A percentile compares a stretch with the other conserved stretches of the same genome.
These are phyloP conservation scores for Penaeus vannamei DNA, from an alignment of 1,140 invertebrate genomes.

Conservation along the genomic window DNA sequence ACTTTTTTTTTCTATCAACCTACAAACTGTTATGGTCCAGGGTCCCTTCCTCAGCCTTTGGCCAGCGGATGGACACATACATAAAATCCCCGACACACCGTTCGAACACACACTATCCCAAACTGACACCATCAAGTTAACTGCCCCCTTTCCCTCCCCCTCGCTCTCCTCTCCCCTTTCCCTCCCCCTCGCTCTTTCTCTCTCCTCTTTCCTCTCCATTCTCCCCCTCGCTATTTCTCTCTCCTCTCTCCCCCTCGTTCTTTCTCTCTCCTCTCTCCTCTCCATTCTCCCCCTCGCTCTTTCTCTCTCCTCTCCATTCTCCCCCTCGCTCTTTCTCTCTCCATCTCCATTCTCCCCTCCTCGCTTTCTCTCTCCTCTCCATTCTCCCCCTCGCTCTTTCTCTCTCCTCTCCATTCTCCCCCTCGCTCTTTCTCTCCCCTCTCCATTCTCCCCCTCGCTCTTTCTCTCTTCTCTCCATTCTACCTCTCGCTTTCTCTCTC, in stretches of 20 bases:
- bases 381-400: background rate
- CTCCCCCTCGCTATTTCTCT: background rate
- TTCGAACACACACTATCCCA: too few relatives aligned
- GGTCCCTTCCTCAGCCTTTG: background rate
- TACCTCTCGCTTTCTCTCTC: background rate
- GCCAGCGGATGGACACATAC: too few relatives aligned
- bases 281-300: background rate
- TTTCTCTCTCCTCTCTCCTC: background rate
- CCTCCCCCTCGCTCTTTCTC: background rate
- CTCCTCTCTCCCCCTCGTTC: background rate
- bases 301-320: background rate
- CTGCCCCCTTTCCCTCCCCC: background rate
- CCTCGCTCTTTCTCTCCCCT: background rate
- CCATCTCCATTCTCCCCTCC: background rate
- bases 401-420: background rate
- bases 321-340: background rate
- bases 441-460: background rate
- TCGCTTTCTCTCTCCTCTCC: background rate
- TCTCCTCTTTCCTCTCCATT: background rate
- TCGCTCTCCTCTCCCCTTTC: background rate
- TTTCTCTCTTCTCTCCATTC: background rate
- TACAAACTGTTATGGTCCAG: too few relatives aligned
- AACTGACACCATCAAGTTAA: background rate
- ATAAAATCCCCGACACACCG: too few relatives aligned
- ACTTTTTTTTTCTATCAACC: too few relatives aligned